Evolutionary conservation across 2,888 invertebrate genomes (phyloP), one percentile per base, ranked within the genome.

Genomic region (Phaedon cochleariae): DNA sequence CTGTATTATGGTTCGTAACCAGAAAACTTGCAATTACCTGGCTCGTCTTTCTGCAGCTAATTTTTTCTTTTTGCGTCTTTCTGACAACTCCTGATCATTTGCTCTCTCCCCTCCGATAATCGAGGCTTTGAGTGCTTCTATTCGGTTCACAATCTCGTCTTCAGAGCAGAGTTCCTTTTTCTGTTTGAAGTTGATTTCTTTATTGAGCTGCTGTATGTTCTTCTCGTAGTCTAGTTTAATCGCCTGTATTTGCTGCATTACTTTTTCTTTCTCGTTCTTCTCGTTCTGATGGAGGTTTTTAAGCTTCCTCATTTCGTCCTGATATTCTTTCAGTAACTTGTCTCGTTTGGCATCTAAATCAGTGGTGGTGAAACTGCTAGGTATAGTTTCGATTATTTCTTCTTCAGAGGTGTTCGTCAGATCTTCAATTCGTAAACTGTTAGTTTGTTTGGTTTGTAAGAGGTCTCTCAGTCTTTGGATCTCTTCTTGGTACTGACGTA

Each of bases 401-500:
- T 69, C 69, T 41, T 72, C 62, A 51, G 67, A 65, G 20, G 58
- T 71, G 20, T 67, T 65, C 6, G 71, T 73, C 10, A 77, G 41
- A 61, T 80, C 80, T 67, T 79, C 78, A n/a, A 79, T 70, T 70
- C 75, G 75, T 20, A 79, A 59, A 4, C 72, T 74, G 12, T 74
- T 75, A 1, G 65, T 62, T 48, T 70, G 70, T 62, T 74, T 74
- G 15, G 73, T 74, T 67, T 86, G 85, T n/a, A 90, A 78, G 51
- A 90, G 78, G 55, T 84, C 82, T 71, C 89, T 89, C 18, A 96
- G 84, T 73, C 90, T 85, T 53, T 90, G 85, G 58, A 96, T 92
- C 83, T 96, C 95, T 72, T 92, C 87, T 80, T 95, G 94, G 78
- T 94, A 96, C 78, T 95, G 90, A 9, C 93, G 83, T 9, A 96